Percentiles rank a stretch among this genome's conserved stretches.
Evolutionary conservation across 2,797 vertebrate species (phyloP).

Genomic region (Fundulus diaphanus): DNA sequence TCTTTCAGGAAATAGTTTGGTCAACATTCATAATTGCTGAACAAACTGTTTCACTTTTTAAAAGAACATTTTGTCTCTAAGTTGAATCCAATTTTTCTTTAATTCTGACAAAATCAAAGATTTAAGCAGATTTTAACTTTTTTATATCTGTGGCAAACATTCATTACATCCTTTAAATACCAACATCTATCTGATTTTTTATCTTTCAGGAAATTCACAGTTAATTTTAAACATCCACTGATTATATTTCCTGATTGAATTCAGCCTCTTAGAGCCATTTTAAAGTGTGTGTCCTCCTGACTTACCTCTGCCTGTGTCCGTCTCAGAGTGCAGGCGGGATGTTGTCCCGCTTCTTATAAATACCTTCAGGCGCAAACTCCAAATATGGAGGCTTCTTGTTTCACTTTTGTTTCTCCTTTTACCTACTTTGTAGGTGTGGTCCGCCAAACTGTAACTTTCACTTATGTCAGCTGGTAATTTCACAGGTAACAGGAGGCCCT

Average conservation of each 20-base stretch:
- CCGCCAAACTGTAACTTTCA: accelerated
- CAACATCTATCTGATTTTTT: no score
- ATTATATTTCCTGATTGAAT: no score
- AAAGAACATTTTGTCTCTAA: not conserved
- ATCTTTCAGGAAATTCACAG: no score
- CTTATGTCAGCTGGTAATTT: not conserved
- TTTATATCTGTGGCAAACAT: no score
- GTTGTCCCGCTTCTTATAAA: accelerated
- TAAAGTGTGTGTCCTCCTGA: not conserved
- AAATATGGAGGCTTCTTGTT: not conserved
- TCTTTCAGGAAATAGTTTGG: no score
- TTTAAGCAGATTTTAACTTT: no score
- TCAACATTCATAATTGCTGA: not conserved
- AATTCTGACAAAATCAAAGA: not conserved
- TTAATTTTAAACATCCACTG: no score
- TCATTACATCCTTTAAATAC: no score
- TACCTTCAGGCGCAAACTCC: constrained; percentile 3
- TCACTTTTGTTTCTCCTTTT: constrained; percentile 3
- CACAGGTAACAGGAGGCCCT: not conserved
- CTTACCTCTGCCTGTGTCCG: not conserved
- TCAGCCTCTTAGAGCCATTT: accelerated
- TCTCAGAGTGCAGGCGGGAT: accelerated
- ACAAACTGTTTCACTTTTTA: not conserved
- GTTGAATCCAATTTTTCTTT: not conserved
- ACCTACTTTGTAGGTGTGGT: not conserved